These are phyloP conservation scores for Pediacus dermestoides DNA, from an alignment of 2,888 invertebrate species.

Conservation along the genomic window DNA sequence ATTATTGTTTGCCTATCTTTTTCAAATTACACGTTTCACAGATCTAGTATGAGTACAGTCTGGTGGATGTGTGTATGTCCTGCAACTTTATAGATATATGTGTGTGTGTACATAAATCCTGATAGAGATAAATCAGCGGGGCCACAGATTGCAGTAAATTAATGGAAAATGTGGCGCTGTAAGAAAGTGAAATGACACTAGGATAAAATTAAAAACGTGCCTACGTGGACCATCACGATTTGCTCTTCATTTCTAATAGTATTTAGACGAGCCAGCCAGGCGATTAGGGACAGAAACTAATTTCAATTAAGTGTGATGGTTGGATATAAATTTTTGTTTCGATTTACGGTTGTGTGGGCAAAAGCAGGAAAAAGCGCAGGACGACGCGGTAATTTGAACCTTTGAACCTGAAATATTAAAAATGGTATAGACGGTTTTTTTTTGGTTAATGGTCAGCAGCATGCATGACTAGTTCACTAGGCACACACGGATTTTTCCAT, in stretches of 20 bases:
- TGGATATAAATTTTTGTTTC: too few relatives aligned
- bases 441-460: too few relatives aligned
- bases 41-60: conserved; percentile 8
- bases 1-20: conserved; percentile 38
- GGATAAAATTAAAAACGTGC: conserved; percentile 50
- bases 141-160: conserved; percentile 47
- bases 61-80: too few relatives aligned
- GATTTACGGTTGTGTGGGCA: too few relatives aligned
- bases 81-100: conserved; percentile 19
- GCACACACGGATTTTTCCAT: conserved; percentile 29
- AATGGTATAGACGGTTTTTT: too few relatives aligned
- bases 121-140: conserved; percentile 48
- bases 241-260: too few relatives aligned
- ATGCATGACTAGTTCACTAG: conserved; percentile 26
- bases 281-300: too few relatives aligned
- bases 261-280: neutral
- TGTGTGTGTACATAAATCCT: conserved; percentile 47
- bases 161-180: conserved; percentile 47
- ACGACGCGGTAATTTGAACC: too few relatives aligned
- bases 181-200: conserved; percentile 47
- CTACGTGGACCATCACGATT: conserved; percentile 38
- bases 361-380: too few relatives aligned
- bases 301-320: too few relatives aligned
- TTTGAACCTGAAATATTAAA: too few relatives aligned
- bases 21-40: conserved; percentile 35